Conservation (phyloP, 2,797 vertebrate genomes). For the Sebastes goodei region DNA sequence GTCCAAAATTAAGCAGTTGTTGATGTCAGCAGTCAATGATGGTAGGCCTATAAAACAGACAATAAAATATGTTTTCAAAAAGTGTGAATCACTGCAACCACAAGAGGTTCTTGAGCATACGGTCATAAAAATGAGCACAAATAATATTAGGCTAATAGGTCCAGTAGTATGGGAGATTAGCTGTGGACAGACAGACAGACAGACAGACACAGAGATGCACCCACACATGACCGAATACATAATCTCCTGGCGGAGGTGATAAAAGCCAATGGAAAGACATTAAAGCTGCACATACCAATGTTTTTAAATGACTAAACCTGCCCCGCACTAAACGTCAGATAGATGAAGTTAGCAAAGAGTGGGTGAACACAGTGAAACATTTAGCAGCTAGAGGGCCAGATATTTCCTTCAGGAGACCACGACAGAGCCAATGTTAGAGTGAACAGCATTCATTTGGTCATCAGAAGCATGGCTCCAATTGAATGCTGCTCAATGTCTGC, state of each 20-base stretch:
- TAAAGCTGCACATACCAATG: background rate
- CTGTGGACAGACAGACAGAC: background rate
- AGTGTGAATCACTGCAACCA: background rate
- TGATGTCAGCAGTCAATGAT: background rate
- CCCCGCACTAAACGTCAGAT: background rate
- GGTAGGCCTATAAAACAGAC: background rate
- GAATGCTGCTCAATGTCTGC: background rate
- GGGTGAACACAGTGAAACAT: background rate
- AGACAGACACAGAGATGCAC: background rate
- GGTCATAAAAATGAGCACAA: fast-evolving
- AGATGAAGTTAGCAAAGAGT: background rate
- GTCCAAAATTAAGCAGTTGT: too few relatives aligned
- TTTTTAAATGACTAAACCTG: too few relatives aligned
- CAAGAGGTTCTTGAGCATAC: background rate
- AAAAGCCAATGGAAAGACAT: background rate
- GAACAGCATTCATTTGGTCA: background rate
- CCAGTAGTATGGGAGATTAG: background rate
- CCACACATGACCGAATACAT: background rate
- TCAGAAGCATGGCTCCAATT: background rate
- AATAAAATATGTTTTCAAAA: background rate
- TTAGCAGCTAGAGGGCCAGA: background rate
- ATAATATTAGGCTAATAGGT: background rate
- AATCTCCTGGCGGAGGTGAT: background rate
- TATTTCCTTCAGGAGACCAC: background rate
- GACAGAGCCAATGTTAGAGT: background rate